A percentile compares a stretch with the other conserved stretches of the same genome.
Conservation (phyloP, 2,888 invertebrate genomes). For the Cyrtodaria siliqua region DNA sequence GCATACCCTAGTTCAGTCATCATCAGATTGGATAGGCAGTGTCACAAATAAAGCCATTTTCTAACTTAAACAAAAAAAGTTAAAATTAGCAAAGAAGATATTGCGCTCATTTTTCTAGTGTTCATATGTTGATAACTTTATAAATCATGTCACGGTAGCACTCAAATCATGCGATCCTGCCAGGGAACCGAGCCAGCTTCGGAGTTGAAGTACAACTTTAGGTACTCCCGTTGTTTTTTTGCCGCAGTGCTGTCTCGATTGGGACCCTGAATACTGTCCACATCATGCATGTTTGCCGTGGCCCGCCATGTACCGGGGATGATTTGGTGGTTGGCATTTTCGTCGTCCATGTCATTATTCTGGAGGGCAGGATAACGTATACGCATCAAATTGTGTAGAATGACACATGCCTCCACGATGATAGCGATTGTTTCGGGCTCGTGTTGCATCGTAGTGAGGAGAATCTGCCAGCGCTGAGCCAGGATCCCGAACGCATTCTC, state of each 20-base stretch:
- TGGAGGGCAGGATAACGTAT: too few relatives aligned
- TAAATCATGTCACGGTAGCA: too few relatives aligned
- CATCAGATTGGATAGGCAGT: constrained; percentile 5
- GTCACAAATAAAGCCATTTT: not conserved
- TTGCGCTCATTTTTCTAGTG: constrained; percentile 23
- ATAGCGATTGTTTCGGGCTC: too few relatives aligned
- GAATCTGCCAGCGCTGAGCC: too few relatives aligned
- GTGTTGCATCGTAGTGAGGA: too few relatives aligned
- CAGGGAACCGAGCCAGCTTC: constrained; percentile 63
- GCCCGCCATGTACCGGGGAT: constrained; percentile 35
- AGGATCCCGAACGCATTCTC: too few relatives aligned
- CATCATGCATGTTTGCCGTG: constrained; percentile 55
- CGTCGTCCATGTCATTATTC: too few relatives aligned
- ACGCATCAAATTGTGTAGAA: too few relatives aligned
- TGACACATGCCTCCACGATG: too few relatives aligned
- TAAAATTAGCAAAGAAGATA: not conserved
- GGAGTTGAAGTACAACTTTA: constrained; percentile 60
- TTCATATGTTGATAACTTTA: too few relatives aligned
- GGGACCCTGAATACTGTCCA: constrained; percentile 41
- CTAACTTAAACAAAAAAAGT: not conserved
- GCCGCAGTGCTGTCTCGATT: constrained; percentile 55
- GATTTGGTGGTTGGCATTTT: too few relatives aligned
- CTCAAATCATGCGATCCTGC: too few relatives aligned
- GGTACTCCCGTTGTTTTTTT: constrained; percentile 61
- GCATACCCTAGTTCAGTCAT: constrained; percentile 3